phyloP scores from a whole-genome alignment of 2,113 vertebrate genomes.

The Scomber colias region DNA sequence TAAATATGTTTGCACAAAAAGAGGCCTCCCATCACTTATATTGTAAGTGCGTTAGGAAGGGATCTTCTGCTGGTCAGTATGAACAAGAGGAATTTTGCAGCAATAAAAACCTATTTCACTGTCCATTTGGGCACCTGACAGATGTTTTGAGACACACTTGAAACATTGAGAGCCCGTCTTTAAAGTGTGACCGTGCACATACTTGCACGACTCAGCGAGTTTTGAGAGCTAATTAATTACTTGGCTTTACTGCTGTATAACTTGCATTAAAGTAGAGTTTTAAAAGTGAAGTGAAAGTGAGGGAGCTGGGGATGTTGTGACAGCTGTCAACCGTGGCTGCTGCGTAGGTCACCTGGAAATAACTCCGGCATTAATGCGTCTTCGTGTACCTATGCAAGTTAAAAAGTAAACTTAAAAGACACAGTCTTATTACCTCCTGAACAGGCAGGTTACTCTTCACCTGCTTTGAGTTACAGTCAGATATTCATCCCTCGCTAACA shows the following conservation, averaged over 20 bases:
- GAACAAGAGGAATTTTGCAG: no score
- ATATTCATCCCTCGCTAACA: conserved; percentile 13
- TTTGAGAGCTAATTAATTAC: no score
- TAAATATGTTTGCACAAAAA: no score
- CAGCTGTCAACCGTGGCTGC: conserved; percentile 60
- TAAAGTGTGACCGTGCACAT: neutral
- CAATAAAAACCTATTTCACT: no score
- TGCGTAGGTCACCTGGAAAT: conserved; percentile 6
- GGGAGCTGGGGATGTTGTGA: conserved; percentile 30
- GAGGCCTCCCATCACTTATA: no score
- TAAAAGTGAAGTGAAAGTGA: neutral
- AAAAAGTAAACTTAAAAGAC: neutral
- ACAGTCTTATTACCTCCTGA: neutral
- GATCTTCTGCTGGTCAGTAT: no score
- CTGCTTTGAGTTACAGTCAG: neutral
- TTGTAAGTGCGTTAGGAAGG: no score
- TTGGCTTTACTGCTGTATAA: neutral
- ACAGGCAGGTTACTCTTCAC: neutral
- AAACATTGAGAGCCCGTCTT: neutral
- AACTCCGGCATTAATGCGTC: neutral
- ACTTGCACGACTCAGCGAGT: neutral
- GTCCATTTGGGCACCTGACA: no score
- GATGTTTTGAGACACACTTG: no score
- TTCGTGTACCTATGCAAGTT: neutral
- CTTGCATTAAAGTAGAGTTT: neutral